A percentile compares a stretch with the other conserved stretches of the same genome.
These are phyloP conservation scores for Rhincodon typus DNA, from an alignment of 2,797 vertebrate species.

Conservation along the genomic window DNA sequence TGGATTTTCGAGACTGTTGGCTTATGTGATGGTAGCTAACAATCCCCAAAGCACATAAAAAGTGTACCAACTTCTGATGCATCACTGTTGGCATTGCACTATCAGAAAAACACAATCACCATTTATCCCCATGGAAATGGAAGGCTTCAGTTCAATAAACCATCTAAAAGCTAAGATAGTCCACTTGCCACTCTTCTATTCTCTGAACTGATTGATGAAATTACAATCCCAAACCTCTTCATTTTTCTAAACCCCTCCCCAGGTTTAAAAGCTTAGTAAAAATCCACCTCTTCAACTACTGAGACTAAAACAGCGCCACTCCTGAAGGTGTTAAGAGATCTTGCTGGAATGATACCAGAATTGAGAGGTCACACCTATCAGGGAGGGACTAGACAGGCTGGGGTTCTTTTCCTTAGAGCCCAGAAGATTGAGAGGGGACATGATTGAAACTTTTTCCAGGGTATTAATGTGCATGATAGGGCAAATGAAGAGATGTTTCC, in stretches of 20 bases:
- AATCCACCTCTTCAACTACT: neutral
- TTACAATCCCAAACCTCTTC: neutral
- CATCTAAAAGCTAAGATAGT: neutral
- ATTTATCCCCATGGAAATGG: neutral
- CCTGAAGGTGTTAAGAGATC: neutral
- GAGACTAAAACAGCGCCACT: neutral
- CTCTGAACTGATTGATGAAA: neutral
- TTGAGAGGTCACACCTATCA: neutral
- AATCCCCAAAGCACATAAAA: neutral
- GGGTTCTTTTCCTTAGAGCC: neutral
- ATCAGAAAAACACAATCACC: neutral
- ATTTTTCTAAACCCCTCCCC: neutral
- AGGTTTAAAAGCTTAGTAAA: neutral
- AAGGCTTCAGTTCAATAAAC: neutral
- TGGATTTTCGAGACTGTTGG: conserved; percentile 45
- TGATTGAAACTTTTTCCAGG: neutral
- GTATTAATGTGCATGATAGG: neutral
- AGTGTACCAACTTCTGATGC: neutral
- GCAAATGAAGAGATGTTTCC: neutral
- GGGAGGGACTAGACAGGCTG: neutral
- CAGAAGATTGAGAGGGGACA: neutral
- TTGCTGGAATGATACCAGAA: neutral
- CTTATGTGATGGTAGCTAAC: neutral
- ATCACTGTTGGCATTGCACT: neutral
- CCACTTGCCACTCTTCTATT: neutral